phyloP scores from a whole-genome alignment of 2,888 invertebrate genomes.

The Lamproptera curius region DNA sequence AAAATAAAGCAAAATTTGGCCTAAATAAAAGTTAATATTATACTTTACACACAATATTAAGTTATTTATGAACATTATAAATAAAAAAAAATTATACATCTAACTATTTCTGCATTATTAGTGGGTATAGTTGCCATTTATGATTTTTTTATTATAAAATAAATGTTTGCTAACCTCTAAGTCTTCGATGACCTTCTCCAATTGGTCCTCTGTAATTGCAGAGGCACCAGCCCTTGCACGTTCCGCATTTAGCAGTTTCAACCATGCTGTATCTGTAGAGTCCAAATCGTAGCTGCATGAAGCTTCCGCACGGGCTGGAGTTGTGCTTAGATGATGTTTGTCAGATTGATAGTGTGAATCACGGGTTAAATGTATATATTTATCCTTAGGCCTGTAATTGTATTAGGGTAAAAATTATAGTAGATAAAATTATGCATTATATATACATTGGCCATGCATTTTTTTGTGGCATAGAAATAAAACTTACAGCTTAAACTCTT shows the following conservation, averaged over 20 bases:
- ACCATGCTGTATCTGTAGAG: constrained; percentile 94
- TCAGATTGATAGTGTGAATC: constrained; percentile 92
- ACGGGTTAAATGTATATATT: constrained; percentile 93
- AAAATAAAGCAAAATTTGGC: too few relatives aligned
- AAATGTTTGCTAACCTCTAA: constrained; percentile 81
- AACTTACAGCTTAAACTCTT: constrained; percentile 92
- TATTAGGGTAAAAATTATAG: neutral
- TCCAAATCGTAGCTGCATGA: constrained; percentile 97
- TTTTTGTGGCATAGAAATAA: too few relatives aligned
- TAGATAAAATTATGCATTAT: neutral
- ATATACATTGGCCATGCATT: too few relatives aligned
- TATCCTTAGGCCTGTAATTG: constrained; percentile 92
- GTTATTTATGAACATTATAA: too few relatives aligned
- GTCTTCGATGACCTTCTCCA: constrained; percentile 95
- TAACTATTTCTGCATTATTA: too few relatives aligned
- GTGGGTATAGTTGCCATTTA: too few relatives aligned
- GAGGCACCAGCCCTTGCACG: constrained; percentile 86
- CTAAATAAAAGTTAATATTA: too few relatives aligned
- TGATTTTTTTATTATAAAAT: too few relatives aligned
- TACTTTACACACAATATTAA: too few relatives aligned
- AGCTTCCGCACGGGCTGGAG: constrained; percentile 92
- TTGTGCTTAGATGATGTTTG: constrained; percentile 90
- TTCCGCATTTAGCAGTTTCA: constrained; percentile 92
- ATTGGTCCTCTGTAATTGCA: constrained; percentile 89
- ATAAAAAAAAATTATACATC: too few relatives aligned